phyloP scores from a whole-genome alignment of 2,113 vertebrate genomes.

The Oenanthe oenanthe region DNA sequence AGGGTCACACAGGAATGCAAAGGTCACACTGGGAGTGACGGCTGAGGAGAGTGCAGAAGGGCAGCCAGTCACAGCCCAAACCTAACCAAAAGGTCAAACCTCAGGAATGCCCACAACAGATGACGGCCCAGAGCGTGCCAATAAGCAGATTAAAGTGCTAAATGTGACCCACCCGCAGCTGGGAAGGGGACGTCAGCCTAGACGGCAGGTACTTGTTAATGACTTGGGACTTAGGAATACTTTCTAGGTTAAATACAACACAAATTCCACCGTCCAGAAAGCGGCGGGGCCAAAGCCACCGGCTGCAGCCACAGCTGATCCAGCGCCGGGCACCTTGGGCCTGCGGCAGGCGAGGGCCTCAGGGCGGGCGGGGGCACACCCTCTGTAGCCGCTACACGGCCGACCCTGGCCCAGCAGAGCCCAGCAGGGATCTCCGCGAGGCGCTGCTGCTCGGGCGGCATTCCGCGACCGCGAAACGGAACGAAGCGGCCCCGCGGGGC shows the following conservation, averaged over 20 bases:
- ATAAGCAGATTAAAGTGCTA: neutral
- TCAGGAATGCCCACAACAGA: neutral
- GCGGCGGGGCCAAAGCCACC: neutral
- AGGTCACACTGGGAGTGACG: rapidly evolving
- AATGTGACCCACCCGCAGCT: neutral
- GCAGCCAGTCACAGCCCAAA: neutral
- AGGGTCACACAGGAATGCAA: neutral
- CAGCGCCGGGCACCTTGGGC: neutral
- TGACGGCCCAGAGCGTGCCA: rapidly evolving
- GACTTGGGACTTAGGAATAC: neutral
- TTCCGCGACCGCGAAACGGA: neutral
- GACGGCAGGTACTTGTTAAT: neutral
- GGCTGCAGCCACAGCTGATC: neutral
- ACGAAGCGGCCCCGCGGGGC: neutral
- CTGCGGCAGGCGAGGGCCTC: neutral
- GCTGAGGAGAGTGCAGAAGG: neutral
- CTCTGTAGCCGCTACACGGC: no score
- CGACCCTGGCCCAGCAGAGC: neutral
- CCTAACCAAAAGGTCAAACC: neutral
- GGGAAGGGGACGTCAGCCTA: neutral
- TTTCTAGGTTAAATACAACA: neutral
- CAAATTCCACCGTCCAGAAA: neutral
- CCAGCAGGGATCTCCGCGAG: neutral
- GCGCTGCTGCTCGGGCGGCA: no score
- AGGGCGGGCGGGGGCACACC: no score